These are phyloP conservation scores for Hylaeus anthracinus DNA, from an alignment of 1,140 invertebrate genomes.

Conservation along the genomic window DNA sequence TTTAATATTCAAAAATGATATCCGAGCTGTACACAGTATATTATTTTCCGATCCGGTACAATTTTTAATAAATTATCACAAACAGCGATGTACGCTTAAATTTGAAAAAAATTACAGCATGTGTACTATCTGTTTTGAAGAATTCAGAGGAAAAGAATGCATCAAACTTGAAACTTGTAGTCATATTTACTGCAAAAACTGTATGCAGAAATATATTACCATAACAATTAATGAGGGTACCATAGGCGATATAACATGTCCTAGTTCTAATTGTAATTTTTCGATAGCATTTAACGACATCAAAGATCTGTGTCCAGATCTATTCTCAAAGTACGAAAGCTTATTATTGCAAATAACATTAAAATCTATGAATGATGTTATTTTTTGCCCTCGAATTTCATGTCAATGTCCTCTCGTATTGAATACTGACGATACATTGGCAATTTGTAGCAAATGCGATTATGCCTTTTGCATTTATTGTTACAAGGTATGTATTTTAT, in stretches of 20 bases:
- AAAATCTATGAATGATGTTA: conserved; percentile 82
- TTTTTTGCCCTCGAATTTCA: conserved; percentile 82
- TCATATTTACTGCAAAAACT: conserved; percentile 60
- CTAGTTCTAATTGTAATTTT: conserved; percentile 37
- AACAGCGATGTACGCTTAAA: conserved; percentile 3
- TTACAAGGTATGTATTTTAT: conserved; percentile 73
- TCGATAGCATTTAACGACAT: conserved; percentile 44
- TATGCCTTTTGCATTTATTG: conserved; percentile 84
- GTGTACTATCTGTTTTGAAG: conserved; percentile 59
- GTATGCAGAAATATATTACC: conserved; percentile 42
- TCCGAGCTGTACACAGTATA: conserved; percentile 41
- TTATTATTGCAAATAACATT: conserved; percentile 81
- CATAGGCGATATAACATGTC: conserved; percentile 46
- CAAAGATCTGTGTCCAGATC: conserved; percentile 76
- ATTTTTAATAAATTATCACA: conserved; percentile 45
- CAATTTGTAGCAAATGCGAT: conserved; percentile 81
- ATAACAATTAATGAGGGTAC: conserved; percentile 44
- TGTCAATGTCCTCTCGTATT: conserved; percentile 83
- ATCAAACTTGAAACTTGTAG: conserved; percentile 50
- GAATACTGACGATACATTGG: conserved; percentile 77
- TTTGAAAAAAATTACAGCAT: conserved; percentile 45
- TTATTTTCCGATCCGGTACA: conserved; percentile 39
- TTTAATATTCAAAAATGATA: conserved; percentile 33
- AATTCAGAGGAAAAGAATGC: conserved; percentile 43
- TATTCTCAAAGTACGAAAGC: conserved; percentile 83